Base-by-base conservation (phyloP, 2,113 vertebrate genomes). In the Oreochromis niloticus region DNA sequence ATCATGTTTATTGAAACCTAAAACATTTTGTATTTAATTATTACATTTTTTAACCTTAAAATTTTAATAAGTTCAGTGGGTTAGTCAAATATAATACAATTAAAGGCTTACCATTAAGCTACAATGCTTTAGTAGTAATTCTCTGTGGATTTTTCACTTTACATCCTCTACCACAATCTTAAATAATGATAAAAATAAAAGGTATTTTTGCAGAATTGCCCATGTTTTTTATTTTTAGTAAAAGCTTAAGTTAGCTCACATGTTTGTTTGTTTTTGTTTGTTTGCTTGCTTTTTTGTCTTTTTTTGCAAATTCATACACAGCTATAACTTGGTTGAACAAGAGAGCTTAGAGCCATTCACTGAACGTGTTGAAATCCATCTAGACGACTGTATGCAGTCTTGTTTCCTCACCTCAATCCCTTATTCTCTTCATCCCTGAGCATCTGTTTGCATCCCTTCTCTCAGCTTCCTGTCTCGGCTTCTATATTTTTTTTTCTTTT, bases 361-460 rank as follows among this genome's bases (percentile, higher is more conserved):
- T 2, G 34, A 55, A 84, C 87, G 85, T 80, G 81, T 46, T 71
- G 85, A 92, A 91, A 93, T 73, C 68, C 66, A 88, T 80, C 34
- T 46, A 14, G 80, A 90, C 87, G 84, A 83, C 82, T 57, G 61
- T 90, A 73, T 73, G 81, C 43, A 80, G 61, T 66, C 85, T 90
- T 80, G 83, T 85, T 91, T 91, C 83, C 73, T 75, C 86, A 61
- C 56, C 68, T 88, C 83, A 17, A 39, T 90, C 68, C 41, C 24
- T 81, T 52, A 63, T 56, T 83, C 85, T 87, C 83, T 43, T 80
- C 83, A 82, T 90, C 89, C 87, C 89, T 14, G 59, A 90, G 87
- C 87, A 89, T 90, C 85, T 90, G 89, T 92, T 93, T 89, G 71
- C 80, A 81, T 87, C 89, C 80, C 55, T 56, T 83, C 79, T 84